These are phyloP conservation scores for Melinopterus prodromus DNA, from an alignment of 2,888 invertebrate genomes.

Conservation along the genomic window DNA sequence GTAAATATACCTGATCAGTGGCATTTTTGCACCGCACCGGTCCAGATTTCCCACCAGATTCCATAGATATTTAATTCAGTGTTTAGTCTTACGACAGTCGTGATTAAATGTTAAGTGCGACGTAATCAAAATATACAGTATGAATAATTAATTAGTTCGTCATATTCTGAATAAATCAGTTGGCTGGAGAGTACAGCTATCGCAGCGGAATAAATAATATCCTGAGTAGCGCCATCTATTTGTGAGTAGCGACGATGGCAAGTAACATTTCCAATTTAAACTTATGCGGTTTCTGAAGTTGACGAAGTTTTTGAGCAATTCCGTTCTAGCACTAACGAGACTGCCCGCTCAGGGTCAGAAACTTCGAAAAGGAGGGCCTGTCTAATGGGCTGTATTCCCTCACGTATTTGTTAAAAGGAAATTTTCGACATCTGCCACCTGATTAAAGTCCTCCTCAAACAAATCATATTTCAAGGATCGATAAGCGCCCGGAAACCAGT, in stretches of 20 bases:
- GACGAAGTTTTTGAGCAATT: not conserved
- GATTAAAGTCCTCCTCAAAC: not conserved
- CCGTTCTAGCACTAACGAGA: not conserved
- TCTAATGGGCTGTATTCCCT: not conserved
- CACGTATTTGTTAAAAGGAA: not conserved
- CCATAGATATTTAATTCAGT: too few species aligned
- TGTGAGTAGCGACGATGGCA: too few species aligned
- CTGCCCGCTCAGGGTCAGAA: not conserved
- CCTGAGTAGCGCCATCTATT: too few species aligned
- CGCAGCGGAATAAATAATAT: not conserved
- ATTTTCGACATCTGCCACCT: not conserved
- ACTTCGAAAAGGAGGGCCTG: not conserved
- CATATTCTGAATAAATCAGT: not conserved
- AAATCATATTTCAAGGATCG: not conserved
- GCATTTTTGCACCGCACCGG: not conserved
- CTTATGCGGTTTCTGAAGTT: not conserved
- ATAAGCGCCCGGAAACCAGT: not conserved
- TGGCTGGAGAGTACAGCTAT: not conserved
- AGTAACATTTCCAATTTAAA: not conserved
- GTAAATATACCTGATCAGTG: not conserved
- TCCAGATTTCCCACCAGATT: not conserved
- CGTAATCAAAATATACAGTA: not conserved
- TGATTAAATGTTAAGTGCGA: not conserved
- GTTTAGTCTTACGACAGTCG: too few species aligned
- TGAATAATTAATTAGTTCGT: not conserved